phyloP scores from a whole-genome alignment of 23 tunicate species.

The Clavelina lepadiformis region DNA sequence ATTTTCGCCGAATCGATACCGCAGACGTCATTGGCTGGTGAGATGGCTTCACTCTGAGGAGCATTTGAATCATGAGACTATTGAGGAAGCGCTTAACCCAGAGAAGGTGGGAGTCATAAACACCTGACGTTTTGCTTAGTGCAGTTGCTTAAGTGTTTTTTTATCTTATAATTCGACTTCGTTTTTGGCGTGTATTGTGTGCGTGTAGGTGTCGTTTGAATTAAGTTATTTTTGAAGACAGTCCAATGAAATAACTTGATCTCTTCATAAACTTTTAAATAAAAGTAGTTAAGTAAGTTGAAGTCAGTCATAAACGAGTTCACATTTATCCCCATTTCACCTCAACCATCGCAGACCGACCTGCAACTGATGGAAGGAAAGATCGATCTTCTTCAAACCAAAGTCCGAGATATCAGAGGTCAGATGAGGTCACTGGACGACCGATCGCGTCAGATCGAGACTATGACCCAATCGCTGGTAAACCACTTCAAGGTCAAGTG shows the following conservation, averaged over 20 bases:
- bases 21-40: constrained; percentile 10
- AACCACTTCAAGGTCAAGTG: constrained; percentile 31
- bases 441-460: constrained; percentile 22
- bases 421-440: constrained; percentile 3
- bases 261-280: too few relatives aligned
- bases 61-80: constrained; percentile 41
- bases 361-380: constrained; percentile 28
- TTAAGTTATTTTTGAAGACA: too few relatives aligned
- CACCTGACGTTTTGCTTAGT: too few relatives aligned
- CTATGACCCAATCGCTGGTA: constrained; percentile 26
- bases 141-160: too few relatives aligned
- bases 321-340: too few relatives aligned
- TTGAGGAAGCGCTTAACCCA: constrained; percentile 51
- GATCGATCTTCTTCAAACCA: constrained; percentile 12
- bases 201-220: too few relatives aligned
- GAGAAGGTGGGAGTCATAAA: constrained; percentile 35
- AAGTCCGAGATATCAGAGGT: constrained; percentile 21
- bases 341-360: constrained; percentile 12
- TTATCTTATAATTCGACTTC: too few relatives aligned
- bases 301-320: too few relatives aligned
- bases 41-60: constrained; percentile 43
- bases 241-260: too few relatives aligned
- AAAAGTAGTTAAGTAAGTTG: too few relatives aligned
- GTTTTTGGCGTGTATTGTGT: too few relatives aligned
- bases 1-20: constrained; percentile 56